A percentile compares a stretch with the other conserved stretches of the same genome.
Evolutionary conservation across 2,888 invertebrate genomes (phyloP).

Genomic region (Ferrisia virgata): DNA sequence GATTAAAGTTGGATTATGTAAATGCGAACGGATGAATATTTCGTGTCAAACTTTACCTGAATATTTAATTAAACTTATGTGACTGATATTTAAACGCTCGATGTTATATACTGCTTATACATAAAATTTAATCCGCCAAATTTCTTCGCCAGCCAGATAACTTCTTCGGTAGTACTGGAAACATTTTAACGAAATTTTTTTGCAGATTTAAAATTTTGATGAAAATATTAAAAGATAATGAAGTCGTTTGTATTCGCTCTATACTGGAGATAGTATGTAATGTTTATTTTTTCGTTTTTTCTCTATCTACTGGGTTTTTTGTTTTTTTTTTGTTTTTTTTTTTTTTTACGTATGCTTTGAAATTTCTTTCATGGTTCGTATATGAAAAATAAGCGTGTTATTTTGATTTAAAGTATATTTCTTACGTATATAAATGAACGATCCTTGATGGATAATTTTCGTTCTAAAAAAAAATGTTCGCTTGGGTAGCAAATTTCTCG

Average conservation of each 20-base stretch:
- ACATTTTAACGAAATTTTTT: background rate
- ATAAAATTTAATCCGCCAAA: background rate
- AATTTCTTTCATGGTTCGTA: background rate
- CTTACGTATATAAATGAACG: background rate
- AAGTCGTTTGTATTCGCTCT: conserved; percentile 19
- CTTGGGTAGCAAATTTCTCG: background rate
- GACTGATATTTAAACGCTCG: background rate
- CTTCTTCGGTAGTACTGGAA: background rate
- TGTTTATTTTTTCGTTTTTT: background rate
- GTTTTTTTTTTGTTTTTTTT: too few species aligned
- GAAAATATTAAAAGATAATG: conserved; percentile 24
- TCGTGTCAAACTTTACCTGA: conserved; percentile 16
- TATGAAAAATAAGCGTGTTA: background rate
- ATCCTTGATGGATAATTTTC: background rate
- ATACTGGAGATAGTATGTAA: background rate
- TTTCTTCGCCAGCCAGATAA: background rate
- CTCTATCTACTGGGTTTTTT: too few species aligned
- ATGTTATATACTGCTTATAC: too few species aligned
- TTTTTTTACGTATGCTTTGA: too few species aligned
- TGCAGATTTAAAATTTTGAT: background rate
- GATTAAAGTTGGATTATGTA: conserved; percentile 13
- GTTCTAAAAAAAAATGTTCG: background rate
- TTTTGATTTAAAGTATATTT: conserved; percentile 5
- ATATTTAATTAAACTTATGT: conserved; percentile 21
- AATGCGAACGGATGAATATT: conserved; percentile 14